Conservation (phyloP, 2,888 invertebrate species). For the Diplolepis rosae region DNA sequence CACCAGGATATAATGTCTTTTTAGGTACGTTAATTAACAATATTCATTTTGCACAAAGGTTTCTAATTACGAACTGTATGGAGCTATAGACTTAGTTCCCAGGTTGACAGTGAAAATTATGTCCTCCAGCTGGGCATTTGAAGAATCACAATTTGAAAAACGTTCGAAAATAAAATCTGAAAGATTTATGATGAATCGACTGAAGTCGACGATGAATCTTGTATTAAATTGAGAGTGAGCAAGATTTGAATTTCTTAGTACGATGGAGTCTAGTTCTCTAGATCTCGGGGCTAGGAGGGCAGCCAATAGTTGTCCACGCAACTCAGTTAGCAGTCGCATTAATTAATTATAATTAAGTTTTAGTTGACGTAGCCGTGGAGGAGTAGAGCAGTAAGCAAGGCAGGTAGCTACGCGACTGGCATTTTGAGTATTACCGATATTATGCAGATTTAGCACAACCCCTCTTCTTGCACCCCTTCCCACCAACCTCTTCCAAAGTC, state of each 20-base stretch:
- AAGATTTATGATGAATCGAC: slow-evolving; percentile 31
- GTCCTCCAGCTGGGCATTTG: slow-evolving; percentile 48
- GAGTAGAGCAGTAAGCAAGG: slow-evolving; percentile 75
- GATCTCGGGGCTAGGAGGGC: slow-evolving; percentile 23
- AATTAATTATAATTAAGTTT: slow-evolving; percentile 91
- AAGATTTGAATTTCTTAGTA: background rate
- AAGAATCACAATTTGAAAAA: slow-evolving; percentile 3
- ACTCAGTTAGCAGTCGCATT: slow-evolving; percentile 79
- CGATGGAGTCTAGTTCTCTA: background rate
- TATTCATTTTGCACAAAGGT: slow-evolving; percentile 79
- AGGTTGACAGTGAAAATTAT: slow-evolving; percentile 57
- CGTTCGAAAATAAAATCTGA: background rate
- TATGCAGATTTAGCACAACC: slow-evolving; percentile 67
- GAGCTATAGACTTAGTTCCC: slow-evolving; percentile 62
- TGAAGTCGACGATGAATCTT: background rate
- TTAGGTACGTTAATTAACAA: slow-evolving; percentile 78
- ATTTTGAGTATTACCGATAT: slow-evolving; percentile 72
- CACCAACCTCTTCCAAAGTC: slow-evolving; percentile 45
- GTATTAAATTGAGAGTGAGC: background rate
- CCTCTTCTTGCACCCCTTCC: slow-evolving; percentile 32
- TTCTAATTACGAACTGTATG: slow-evolving; percentile 75
- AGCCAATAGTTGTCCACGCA: slow-evolving; percentile 68
- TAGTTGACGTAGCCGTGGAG: slow-evolving; percentile 79
- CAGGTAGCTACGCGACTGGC: slow-evolving; percentile 69
- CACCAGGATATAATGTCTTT: slow-evolving; percentile 74